A percentile compares a stretch with the other conserved stretches of the same genome.
Conservation (phyloP, 1,140 invertebrate genomes). For the Solenopsis fugax region DNA sequence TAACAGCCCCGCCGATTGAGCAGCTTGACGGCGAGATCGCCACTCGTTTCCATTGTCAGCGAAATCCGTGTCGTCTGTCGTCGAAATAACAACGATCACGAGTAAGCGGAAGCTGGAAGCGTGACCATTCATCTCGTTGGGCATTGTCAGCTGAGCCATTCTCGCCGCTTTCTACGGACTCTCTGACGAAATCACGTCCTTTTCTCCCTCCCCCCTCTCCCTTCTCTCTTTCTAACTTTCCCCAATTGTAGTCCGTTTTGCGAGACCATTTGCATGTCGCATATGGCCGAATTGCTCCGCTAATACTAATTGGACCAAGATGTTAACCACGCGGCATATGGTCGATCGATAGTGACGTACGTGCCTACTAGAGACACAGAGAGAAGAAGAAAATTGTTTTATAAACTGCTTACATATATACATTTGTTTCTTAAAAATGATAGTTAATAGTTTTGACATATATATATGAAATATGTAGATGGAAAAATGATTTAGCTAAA, state of each 20-base stretch:
- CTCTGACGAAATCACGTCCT: conserved; percentile 10
- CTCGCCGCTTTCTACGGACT: conserved; percentile 8
- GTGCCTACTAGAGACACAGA: neutral
- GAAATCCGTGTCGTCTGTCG: conserved; percentile 14
- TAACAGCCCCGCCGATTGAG: neutral
- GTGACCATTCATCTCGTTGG: conserved; percentile 12
- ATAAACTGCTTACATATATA: neutral
- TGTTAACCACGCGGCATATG: neutral
- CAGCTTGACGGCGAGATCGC: neutral
- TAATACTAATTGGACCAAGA: neutral
- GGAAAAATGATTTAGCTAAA: too few relatives aligned
- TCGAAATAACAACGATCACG: neutral
- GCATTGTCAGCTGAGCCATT: conserved; percentile 21
- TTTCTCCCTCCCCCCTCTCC: neutral
- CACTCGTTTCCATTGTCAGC: neutral
- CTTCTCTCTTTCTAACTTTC: conserved; percentile 3
- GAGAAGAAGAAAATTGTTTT: neutral
- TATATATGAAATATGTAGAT: neutral
- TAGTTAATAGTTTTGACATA: neutral
- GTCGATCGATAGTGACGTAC: neutral
- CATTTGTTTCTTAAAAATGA: neutral
- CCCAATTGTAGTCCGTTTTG: neutral
- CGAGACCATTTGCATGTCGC: neutral
- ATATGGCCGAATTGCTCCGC: neutral
- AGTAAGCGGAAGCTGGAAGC: conserved; percentile 20